Percentiles rank a stretch among this genome's conserved stretches.
Evolutionary conservation across 2,888 invertebrate species (phyloP).

Genomic region (Dasypolia templi): DNA sequence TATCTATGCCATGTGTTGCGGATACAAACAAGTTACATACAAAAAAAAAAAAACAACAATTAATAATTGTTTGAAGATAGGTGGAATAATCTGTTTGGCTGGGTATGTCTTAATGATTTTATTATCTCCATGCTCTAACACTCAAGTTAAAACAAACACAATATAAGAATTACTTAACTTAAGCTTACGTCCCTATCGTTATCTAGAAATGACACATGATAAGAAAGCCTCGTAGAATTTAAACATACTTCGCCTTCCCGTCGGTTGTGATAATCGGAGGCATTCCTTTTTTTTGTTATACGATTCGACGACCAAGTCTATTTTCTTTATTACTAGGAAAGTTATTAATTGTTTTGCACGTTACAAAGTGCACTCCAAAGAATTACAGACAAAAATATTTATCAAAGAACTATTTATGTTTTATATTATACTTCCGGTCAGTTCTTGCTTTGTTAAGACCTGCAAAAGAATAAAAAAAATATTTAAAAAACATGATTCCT

Average conservation of each 20-base stretch:
- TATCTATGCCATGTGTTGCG: not conserved
- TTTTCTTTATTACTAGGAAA: constrained; percentile 5
- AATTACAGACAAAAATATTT: not conserved
- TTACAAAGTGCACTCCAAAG: constrained; percentile 63
- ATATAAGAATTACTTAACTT: constrained; percentile 40
- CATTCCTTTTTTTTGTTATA: constrained; percentile 14
- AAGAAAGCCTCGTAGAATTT: constrained; percentile 50
- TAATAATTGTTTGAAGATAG: too few relatives aligned
- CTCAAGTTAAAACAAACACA: constrained; percentile 38
- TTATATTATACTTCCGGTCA: constrained; percentile 45
- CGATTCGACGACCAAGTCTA: not conserved
- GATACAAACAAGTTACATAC: constrained; percentile 5
- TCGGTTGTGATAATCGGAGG: constrained; percentile 27
- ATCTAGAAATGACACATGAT: constrained; percentile 62
- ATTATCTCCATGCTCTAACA: constrained; percentile 10
- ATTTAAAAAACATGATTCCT: constrained; percentile 2
- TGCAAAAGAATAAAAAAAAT: constrained; percentile 50
- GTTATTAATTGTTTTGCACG: constrained; percentile 55
- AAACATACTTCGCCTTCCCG: constrained; percentile 21
- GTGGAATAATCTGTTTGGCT: constrained; percentile 2
- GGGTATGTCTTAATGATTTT: not conserved
- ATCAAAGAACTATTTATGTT: constrained; percentile 30
- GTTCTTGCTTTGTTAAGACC: constrained; percentile 63
- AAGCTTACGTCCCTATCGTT: constrained; percentile 46
- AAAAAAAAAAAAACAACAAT: too few relatives aligned